These are phyloP conservation scores for Chirona hameri DNA, from an alignment of 2,888 invertebrate genomes.

Conservation along the genomic window DNA sequence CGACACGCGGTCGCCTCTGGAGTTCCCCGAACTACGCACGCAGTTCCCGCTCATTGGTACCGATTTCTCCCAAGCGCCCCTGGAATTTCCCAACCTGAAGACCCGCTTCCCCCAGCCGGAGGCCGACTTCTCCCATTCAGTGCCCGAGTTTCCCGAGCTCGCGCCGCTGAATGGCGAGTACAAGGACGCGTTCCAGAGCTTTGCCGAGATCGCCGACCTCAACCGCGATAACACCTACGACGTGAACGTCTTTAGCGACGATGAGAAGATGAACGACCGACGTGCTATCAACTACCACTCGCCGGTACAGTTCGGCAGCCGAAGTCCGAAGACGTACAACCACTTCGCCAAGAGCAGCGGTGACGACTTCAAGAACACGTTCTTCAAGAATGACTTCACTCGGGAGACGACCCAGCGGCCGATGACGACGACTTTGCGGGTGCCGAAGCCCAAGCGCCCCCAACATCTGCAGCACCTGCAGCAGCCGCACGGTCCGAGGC, in stretches of 20 bases:
- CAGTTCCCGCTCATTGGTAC: too few relatives aligned
- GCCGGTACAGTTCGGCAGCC: neutral
- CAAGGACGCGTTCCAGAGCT: slow-evolving; percentile 41
- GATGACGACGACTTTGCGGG: neutral
- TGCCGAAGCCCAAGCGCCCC: neutral
- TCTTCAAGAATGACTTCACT: neutral
- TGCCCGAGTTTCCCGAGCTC: slow-evolving; percentile 55
- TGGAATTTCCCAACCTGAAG: too few relatives aligned
- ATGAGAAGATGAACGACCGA: neutral
- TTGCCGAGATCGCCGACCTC: slow-evolving; percentile 42
- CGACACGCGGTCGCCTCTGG: slow-evolving; percentile 58
- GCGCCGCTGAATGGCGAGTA: slow-evolving; percentile 35
- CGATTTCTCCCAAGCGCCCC: too few relatives aligned
- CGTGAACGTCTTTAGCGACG: neutral
- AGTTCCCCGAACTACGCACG: slow-evolving; percentile 57
- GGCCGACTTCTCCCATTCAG: slow-evolving; percentile 62
- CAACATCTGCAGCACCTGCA: too few relatives aligned
- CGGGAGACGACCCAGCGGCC: neutral
- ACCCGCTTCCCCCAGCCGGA: too few relatives aligned
- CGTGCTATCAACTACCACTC: neutral
- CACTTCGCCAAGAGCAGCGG: neutral
- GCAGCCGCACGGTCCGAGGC: neutral
- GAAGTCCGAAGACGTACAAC: neutral
- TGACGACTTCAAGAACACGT: neutral
- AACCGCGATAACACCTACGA: neutral